A percentile compares a stretch with the other conserved stretches of the same genome.
These are phyloP conservation scores for Schizothorax lantsangensis DNA, from an alignment of 2,797 vertebrate genomes.

Conservation along the genomic window DNA sequence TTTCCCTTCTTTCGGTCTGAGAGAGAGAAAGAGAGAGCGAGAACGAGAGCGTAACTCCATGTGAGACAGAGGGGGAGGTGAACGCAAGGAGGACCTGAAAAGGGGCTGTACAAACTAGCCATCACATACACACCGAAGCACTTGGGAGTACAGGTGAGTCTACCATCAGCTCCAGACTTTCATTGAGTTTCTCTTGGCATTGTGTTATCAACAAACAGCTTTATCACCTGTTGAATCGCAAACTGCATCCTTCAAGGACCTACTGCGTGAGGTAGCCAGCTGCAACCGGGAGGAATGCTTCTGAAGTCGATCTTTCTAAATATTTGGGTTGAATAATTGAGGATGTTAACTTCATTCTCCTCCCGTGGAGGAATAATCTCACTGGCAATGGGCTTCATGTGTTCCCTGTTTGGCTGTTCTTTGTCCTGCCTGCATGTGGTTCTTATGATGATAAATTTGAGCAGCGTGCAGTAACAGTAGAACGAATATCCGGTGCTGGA, in stretches of 20 bases:
- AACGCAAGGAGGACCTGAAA: slow-evolving; percentile 69
- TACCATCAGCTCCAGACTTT: slow-evolving; percentile 14
- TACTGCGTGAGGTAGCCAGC: neutral
- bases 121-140: slow-evolving; percentile 55
- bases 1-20: slow-evolving; percentile 72
- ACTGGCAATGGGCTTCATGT: neutral
- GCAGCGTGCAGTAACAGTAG: slow-evolving; percentile 71
- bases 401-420: slow-evolving; percentile 6
- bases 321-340: slow-evolving; percentile 20
- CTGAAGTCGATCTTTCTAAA: slow-evolving; percentile 24
- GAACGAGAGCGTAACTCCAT: slow-evolving; percentile 27
- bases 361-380: slow-evolving; percentile 12
- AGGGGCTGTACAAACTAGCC: slow-evolving; percentile 70
- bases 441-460: slow-evolving; percentile 62
- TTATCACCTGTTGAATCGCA: slow-evolving; percentile 43
- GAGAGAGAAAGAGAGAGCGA: slow-evolving; percentile 32
- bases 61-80: slow-evolving; percentile 46
- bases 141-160: slow-evolving; percentile 63
- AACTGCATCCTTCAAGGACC: neutral
- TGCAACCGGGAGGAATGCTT: neutral
- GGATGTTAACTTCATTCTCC: slow-evolving; percentile 29
- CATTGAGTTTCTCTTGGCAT: neutral
- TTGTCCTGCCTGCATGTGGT: slow-evolving; percentile 40
- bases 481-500: slow-evolving; percentile 72
- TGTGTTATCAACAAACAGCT: neutral